phyloP scores from a whole-genome alignment of 1,140 invertebrate species.

The Thaumatotibia leucotreta region DNA sequence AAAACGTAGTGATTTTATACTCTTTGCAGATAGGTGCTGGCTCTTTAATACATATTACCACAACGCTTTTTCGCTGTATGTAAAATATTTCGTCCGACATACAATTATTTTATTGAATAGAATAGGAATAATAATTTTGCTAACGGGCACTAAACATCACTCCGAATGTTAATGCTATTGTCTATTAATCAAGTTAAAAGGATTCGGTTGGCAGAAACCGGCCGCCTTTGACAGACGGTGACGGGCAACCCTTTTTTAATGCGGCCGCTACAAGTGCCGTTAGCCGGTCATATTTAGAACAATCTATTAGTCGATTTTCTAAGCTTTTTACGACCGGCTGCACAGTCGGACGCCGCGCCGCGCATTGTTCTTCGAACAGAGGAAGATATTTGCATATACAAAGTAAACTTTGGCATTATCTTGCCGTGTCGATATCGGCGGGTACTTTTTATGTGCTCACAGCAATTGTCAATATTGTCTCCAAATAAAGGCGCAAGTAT shows the following conservation, averaged over 20 bases:
- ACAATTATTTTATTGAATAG: too few relatives aligned
- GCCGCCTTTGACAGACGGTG: conserved; percentile 20
- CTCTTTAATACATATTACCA: too few relatives aligned
- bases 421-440: conserved; percentile 30
- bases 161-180: conserved; percentile 57
- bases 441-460: conserved; percentile 39
- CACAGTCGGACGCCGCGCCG: conserved; percentile 34
- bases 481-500: conserved; percentile 51
- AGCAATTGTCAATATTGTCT: conserved; percentile 21
- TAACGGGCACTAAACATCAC: conserved; percentile 39
- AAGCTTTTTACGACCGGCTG: conserved; percentile 56
- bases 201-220: conserved; percentile 56
- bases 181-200: conserved; percentile 68
- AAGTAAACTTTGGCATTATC: conserved; percentile 56
- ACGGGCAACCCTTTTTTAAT: conserved; percentile 60
- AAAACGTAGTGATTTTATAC: too few relatives aligned
- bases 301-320: conserved; percentile 46
- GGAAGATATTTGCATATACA: conserved; percentile 65
- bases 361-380: conserved; percentile 36
- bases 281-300: conserved; percentile 53
- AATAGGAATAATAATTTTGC: neutral
- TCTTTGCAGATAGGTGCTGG: too few relatives aligned
- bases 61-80: too few relatives aligned
- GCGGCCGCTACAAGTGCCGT: conserved; percentile 36
- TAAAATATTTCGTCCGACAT: too few relatives aligned